These are phyloP conservation scores for Alces alces DNA, from an alignment of 2,113 vertebrate genomes.

Conservation along the genomic window DNA sequence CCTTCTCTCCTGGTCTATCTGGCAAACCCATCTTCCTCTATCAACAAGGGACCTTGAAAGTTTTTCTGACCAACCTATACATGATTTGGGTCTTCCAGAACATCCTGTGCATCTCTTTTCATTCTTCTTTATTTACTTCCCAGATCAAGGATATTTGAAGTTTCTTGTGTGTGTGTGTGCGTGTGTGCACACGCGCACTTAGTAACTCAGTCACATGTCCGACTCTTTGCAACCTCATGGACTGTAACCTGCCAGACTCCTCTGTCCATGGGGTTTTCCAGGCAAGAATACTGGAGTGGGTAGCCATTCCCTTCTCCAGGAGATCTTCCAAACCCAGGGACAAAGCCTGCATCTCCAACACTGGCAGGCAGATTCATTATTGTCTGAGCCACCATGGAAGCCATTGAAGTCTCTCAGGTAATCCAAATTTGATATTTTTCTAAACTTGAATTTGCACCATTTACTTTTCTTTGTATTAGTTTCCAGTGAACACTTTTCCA, in stretches of 20 bases:
- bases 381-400: background rate
- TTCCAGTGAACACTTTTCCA: background rate
- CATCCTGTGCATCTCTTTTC: background rate
- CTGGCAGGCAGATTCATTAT: background rate
- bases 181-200: rapidly evolving
- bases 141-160: background rate
- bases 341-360: background rate
- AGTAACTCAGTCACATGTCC: background rate
- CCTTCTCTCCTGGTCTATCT: background rate
- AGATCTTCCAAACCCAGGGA: background rate
- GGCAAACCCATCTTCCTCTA: background rate
- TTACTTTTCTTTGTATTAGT: background rate
- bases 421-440: background rate
- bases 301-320: background rate
- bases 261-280: background rate
- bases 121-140: background rate
- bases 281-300: background rate
- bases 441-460: background rate
- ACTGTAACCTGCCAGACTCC: background rate
- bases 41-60: background rate
- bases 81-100: background rate
- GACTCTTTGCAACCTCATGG: background rate
- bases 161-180: background rate
- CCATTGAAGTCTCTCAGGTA: background rate
- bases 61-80: background rate